phyloP scores from a whole-genome alignment of 1,140 invertebrate species.

The Philotrypesis tridentata region DNA sequence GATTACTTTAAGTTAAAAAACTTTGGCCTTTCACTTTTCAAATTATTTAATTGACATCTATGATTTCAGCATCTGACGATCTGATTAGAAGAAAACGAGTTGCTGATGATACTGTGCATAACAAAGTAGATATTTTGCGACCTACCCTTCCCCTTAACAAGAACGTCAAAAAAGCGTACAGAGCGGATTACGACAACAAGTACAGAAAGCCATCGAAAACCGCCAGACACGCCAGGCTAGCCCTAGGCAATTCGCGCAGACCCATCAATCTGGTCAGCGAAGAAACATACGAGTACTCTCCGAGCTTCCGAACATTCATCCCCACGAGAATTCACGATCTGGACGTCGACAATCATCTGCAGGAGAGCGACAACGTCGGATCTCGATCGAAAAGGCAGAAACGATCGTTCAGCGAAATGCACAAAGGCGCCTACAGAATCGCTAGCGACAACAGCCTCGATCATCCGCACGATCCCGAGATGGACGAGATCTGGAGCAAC shows the following conservation, averaged over 20 bases:
- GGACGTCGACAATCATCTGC: not conserved
- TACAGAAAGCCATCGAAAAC: conserved; percentile 8
- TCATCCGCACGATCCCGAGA: conserved; percentile 33
- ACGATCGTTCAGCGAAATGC: not conserved
- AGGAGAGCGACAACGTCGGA: not conserved
- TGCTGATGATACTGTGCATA: not conserved
- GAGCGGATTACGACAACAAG: not conserved
- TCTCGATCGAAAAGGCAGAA: not conserved
- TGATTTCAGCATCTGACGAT: conserved; percentile 6
- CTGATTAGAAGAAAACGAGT: conserved; percentile 26
- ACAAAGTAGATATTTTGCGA: not conserved
- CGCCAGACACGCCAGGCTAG: not conserved
- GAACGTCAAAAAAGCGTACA: conserved; percentile 33
- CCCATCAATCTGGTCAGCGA: not conserved
- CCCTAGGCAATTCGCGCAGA: not conserved
- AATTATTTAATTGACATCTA: conserved; percentile 13
- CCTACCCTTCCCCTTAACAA: not conserved
- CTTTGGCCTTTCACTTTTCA: not conserved
- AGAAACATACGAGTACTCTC: not conserved
- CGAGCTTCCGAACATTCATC: not conserved
- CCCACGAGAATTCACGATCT: not conserved
- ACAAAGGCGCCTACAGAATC: not conserved
- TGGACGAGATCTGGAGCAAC: conserved; percentile 51
- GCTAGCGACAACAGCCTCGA: conserved; percentile 12
- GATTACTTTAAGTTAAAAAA: not conserved